Base-by-base conservation (phyloP, 2,888 invertebrate genomes). In the Diogma glabrata region DNA sequence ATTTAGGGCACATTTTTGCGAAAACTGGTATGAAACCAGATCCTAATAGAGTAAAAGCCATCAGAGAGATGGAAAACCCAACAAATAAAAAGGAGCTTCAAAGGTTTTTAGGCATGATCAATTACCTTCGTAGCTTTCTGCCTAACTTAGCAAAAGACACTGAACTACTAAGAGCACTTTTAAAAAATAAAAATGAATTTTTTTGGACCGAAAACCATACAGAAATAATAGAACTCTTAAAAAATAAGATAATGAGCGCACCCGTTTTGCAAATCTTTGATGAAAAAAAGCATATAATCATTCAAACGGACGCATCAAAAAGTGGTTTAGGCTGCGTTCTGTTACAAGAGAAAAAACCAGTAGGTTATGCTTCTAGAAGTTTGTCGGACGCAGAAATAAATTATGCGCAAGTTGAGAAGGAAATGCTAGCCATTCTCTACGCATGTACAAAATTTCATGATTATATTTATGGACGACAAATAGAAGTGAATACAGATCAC, bases 331-430 rank as follows among this genome's bases (percentile, higher is more conserved):
- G 33, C 14, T 38, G 50, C 30, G 12, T 33, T 14, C 33, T 33
- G 12, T 7, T 33, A 14, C 33, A 33, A 14, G 33, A 33, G 12
- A 33, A 33, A 33, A 33, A 33, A 33, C 33, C 33, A 10, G 33
- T 33, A 10, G 33, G 33, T 14, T 33, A 33, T 10, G 33, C 33
- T 4, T 10, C 33, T 14, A 33, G 33, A 33, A 33, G 33, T 33
- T 38, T 56, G 40, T 52, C 51, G 12, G 33, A 51, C 45, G 40
- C 56, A 1, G 56, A 55, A 54, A 19, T 33, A 17, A 46, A 30
- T 23, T 57, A 57, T 50, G 46, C 52, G n/a, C 54, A 57, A 28
- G 56, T 56, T 10, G 57, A 57, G 47, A 57, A 57, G 40, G 54
- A 60, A 14, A 17, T 36, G 9, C 17, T 3, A n/a, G n/a, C n/a